phyloP scores from a whole-genome alignment of 1,140 invertebrate genomes.

The Achroia grisella region DNA sequence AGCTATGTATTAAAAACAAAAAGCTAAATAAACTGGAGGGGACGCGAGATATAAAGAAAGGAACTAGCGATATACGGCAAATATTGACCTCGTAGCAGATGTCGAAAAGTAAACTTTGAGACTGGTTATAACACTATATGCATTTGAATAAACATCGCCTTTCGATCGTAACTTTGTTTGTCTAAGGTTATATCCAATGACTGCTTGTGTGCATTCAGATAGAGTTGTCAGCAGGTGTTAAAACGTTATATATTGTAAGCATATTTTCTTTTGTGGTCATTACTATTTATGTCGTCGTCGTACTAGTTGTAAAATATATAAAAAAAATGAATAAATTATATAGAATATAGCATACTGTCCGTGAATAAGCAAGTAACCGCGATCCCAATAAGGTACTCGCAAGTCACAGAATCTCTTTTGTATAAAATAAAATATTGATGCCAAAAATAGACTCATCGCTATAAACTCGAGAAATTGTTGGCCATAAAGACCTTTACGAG shows the following conservation, averaged over 20 bases:
- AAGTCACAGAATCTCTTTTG: background rate
- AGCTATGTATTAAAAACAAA: slow-evolving; percentile 10
- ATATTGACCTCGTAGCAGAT: slow-evolving; percentile 70
- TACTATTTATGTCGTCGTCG: background rate
- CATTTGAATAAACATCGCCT: slow-evolving; percentile 69
- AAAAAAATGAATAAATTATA: slow-evolving; percentile 2
- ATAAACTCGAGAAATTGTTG: slow-evolving; percentile 36
- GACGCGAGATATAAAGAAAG: slow-evolving; percentile 27
- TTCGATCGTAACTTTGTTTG: slow-evolving; percentile 60
- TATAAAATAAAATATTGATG: slow-evolving; percentile 21
- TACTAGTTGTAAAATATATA: background rate
- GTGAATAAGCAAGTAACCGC: slow-evolving; percentile 11
- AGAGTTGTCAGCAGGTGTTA: slow-evolving; percentile 55
- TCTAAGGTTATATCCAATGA: slow-evolving; percentile 53
- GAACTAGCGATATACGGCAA: slow-evolving; percentile 48
- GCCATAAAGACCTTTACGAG: slow-evolving; percentile 33
- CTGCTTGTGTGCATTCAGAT: slow-evolving; percentile 40
- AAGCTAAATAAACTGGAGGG: slow-evolving; percentile 18
- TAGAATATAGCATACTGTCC: slow-evolving; percentile 7
- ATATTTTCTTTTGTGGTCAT: too few relatives aligned
- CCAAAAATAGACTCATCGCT: slow-evolving; percentile 32
- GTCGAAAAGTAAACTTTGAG: slow-evolving; percentile 62
- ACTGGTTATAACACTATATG: slow-evolving; percentile 44
- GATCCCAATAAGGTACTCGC: slow-evolving; percentile 6
- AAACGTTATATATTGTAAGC: slow-evolving; percentile 20